phyloP scores from a whole-genome alignment of 1,140 invertebrate genomes.

The Drosophila nigrodunni region DNA sequence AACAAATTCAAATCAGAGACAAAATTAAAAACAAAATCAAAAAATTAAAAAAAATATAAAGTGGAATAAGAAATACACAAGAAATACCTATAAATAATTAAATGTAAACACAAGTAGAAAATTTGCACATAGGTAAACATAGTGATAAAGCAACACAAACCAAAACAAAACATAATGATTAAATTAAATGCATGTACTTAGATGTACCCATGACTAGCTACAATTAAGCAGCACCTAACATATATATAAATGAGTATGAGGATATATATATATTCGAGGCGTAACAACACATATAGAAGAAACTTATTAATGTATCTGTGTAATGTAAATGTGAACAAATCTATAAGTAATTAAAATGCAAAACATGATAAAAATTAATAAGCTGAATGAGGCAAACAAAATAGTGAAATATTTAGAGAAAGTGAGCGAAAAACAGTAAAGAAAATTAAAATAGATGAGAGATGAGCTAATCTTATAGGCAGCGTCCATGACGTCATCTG shows the following conservation, averaged over 20 bases:
- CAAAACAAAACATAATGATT: conserved; percentile 25
- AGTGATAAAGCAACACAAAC: conserved; percentile 53
- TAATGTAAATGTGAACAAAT: conserved; percentile 56
- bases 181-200: conserved; percentile 37
- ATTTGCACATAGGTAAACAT: conserved; percentile 59
- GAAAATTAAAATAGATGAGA: conserved; percentile 4
- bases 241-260: conserved; percentile 3
- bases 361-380: not conserved
- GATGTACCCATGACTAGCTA: conserved; percentile 53
- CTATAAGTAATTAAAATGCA: conserved; percentile 22
- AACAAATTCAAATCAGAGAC: conserved; percentile 9
- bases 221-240: conserved; percentile 50
- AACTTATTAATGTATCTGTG: conserved; percentile 54
- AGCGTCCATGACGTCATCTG: conserved; percentile 40
- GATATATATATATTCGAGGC: conserved; percentile 20
- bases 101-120: conserved; percentile 63
- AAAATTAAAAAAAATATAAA: not conserved
- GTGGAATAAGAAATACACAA: conserved; percentile 14
- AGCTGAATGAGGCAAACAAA: conserved; percentile 32
- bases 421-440: conserved; percentile 19
- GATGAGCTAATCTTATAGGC: conserved; percentile 18
- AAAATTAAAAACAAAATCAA: conserved; percentile 10
- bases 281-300: conserved; percentile 45
- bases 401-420: conserved; percentile 77
- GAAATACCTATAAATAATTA: conserved; percentile 52